Conservation (phyloP, 1,140 invertebrate species). For the Anoplolepis gracilipes region DNA sequence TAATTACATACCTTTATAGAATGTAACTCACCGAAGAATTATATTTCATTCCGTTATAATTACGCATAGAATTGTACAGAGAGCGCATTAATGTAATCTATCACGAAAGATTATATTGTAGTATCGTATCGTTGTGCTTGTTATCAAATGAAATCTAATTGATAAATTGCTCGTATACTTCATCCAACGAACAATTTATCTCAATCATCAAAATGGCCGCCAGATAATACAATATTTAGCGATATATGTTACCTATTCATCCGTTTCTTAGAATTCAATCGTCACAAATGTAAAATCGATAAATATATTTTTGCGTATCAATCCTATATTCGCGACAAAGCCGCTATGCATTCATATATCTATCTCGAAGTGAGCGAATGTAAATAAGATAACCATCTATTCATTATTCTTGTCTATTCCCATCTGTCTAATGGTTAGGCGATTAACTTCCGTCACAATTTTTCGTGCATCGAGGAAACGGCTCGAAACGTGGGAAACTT, state of each 20-base stretch:
- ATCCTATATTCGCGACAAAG: neutral
- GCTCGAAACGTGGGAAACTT: slow-evolving; percentile 31
- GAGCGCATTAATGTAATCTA: slow-evolving; percentile 8
- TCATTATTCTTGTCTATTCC: neutral
- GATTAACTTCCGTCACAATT: neutral
- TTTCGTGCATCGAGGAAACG: slow-evolving; percentile 17
- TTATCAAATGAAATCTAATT: slow-evolving; percentile 61
- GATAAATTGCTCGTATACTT: slow-evolving; percentile 49
- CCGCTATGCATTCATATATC: neutral
- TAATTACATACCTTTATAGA: slow-evolving; percentile 25
- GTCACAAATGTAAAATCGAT: neutral
- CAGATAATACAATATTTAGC: slow-evolving; percentile 42
- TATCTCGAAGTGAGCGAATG: neutral
- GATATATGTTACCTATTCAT: neutral
- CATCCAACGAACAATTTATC: slow-evolving; percentile 28
- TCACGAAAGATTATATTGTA: slow-evolving; percentile 23
- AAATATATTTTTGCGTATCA: neutral
- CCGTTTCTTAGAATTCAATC: slow-evolving; percentile 24
- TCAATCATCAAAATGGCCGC: slow-evolving; percentile 42
- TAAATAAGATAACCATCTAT: slow-evolving; percentile 1
- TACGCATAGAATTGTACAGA: neutral
- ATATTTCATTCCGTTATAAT: slow-evolving; percentile 8
- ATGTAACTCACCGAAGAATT: neutral
- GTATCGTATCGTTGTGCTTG: slow-evolving; percentile 6
- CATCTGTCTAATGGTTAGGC: neutral